Evolutionary conservation across 1,140 invertebrate species (phyloP).

Genomic region (Diorhabda elongata): DNA sequence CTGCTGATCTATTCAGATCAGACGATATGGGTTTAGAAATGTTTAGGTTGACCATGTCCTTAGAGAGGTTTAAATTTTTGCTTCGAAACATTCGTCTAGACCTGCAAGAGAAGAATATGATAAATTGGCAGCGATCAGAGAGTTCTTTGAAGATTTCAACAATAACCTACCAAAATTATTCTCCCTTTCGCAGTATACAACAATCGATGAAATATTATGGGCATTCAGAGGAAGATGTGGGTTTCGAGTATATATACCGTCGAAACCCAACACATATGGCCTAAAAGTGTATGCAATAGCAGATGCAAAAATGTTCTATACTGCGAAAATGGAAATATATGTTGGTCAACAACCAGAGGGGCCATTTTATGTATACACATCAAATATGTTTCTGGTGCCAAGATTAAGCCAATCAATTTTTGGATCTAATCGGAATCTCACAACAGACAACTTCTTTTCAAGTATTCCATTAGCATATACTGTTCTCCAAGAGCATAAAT

Average conservation of each 20-base stretch:
- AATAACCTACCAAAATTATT: conserved; percentile 14
- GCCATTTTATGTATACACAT: too few relatives aligned
- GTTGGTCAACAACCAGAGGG: too few relatives aligned
- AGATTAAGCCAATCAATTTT: conserved; percentile 23
- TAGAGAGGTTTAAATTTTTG: background rate
- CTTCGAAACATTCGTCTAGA: conserved; percentile 5
- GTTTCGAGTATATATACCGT: too few relatives aligned
- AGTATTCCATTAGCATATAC: conserved; percentile 12
- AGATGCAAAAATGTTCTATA: too few relatives aligned
- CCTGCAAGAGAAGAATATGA: conserved; percentile 7
- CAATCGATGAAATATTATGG: conserved; percentile 17
- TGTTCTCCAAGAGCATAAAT: background rate
- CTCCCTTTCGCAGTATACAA: conserved; percentile 18
- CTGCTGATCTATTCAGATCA: too few relatives aligned
- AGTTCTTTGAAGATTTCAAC: conserved; percentile 19
- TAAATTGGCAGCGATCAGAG: conserved; percentile 13
- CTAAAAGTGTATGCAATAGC: too few relatives aligned
- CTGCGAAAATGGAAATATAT: too few relatives aligned
- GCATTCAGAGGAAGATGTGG: conserved; percentile 4
- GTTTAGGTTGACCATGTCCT: conserved; percentile 17
- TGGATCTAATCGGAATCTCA: conserved; percentile 20
- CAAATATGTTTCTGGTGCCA: conserved; percentile 3
- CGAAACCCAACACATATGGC: too few relatives aligned
- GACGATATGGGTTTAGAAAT: conserved; percentile 6
- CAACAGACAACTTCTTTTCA: conserved; percentile 27